phyloP scores from a whole-genome alignment of 2,113 vertebrate genomes.

The Hylia prasina region DNA sequence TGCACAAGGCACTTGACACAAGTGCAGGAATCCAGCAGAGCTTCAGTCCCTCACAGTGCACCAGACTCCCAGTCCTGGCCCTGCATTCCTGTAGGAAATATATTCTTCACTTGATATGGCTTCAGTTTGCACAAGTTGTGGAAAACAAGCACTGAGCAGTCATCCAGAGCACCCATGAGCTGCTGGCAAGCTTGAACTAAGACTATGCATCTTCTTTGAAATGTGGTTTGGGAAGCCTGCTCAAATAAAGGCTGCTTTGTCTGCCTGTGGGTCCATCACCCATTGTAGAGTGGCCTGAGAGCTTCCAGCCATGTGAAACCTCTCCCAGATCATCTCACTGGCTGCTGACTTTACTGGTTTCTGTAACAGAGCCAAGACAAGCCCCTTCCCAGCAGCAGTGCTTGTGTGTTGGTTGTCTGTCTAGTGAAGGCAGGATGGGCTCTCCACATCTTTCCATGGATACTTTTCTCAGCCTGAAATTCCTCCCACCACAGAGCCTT shows the following conservation, averaged over 20 bases:
- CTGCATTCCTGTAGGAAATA: neutral
- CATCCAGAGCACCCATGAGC: neutral
- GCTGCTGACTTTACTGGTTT: neutral
- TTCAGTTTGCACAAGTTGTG: neutral
- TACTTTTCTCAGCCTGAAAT: neutral
- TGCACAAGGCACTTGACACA: neutral
- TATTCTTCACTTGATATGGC: neutral
- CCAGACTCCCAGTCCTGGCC: neutral
- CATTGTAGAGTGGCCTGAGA: neutral
- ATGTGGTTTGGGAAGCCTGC: neutral
- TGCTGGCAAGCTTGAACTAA: neutral
- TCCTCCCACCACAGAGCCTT: neutral
- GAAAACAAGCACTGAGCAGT: neutral
- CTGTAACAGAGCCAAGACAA: neutral
- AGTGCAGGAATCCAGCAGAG: neutral
- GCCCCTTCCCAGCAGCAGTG: neutral
- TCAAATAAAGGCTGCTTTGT: neutral
- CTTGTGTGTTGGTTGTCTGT: neutral
- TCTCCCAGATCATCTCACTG: neutral
- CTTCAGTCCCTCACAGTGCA: neutral
- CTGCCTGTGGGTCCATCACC: neutral
- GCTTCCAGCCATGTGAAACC: neutral
- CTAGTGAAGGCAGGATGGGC: neutral
- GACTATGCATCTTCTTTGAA: neutral
- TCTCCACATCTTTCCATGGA: neutral